These are phyloP conservation scores for Drosophila ercepeae DNA, from an alignment of 1,140 invertebrate genomes.

Conservation along the genomic window DNA sequence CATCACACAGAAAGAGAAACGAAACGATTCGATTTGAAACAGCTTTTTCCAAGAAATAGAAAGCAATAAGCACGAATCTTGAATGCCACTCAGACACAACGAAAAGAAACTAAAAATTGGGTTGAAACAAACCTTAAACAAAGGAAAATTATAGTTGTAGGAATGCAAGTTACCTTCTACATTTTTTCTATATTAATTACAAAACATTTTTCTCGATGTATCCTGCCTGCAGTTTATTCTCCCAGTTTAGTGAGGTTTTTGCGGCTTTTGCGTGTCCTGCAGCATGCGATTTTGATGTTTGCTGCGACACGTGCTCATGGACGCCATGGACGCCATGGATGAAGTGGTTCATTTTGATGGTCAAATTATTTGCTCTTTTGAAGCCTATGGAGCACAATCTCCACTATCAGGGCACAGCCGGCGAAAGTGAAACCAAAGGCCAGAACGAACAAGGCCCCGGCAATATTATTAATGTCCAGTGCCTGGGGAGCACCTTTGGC, in stretches of 20 bases:
- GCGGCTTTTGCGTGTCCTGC: slow-evolving; percentile 39
- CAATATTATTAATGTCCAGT: slow-evolving; percentile 64
- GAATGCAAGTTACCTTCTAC: too few relatives aligned
- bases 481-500: slow-evolving; percentile 60
- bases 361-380: slow-evolving; percentile 28
- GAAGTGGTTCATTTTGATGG: slow-evolving; percentile 22
- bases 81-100: too few relatives aligned
- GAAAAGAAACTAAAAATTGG: too few relatives aligned
- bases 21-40: background rate
- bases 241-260: slow-evolving; percentile 15
- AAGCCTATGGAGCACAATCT: slow-evolving; percentile 25
- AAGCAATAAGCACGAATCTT: background rate
- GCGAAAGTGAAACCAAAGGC: slow-evolving; percentile 65
- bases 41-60: background rate
- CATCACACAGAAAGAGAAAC: slow-evolving; percentile 4
- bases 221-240: too few relatives aligned
- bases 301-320: slow-evolving; percentile 30
- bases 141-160: too few relatives aligned
- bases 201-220: background rate
- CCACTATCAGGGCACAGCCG: slow-evolving; percentile 25
- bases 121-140: too few relatives aligned
- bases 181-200: background rate
- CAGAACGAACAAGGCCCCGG: slow-evolving; percentile 69
- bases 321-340: slow-evolving; percentile 11
- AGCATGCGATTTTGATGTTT: slow-evolving; percentile 49